Evolutionary conservation across 2,888 invertebrate genomes (phyloP).

Genomic region (Ischnus inquisitorius): DNA sequence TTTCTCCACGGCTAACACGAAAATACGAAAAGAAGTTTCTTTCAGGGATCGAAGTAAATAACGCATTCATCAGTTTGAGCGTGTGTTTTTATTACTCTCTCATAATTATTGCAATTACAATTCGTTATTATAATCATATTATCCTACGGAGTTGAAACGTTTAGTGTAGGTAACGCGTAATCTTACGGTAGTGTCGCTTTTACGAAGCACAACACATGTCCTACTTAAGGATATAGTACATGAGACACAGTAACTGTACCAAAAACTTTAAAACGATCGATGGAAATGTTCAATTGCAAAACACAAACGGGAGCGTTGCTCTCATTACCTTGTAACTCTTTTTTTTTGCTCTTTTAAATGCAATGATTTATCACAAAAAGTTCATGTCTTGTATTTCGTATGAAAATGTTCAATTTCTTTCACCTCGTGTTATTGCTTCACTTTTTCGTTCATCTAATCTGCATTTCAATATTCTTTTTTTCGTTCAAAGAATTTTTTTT

Average conservation of each 20-base stretch:
- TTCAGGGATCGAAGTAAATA: neutral
- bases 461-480: slow-evolving; percentile 45
- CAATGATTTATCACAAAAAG: slow-evolving; percentile 60
- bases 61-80: slow-evolving; percentile 70
- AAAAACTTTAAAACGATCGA: slow-evolving; percentile 40
- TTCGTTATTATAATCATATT: slow-evolving; percentile 70
- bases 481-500: neutral
- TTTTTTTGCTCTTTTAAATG: slow-evolving; percentile 22
- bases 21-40: neutral
- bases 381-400: slow-evolving; percentile 42
- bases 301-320: slow-evolving; percentile 21
- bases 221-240: slow-evolving; percentile 42
- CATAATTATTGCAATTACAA: slow-evolving; percentile 79
- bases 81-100: slow-evolving; percentile 77
- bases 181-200: slow-evolving; percentile 56
- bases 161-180: slow-evolving; percentile 67
- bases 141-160: slow-evolving; percentile 65
- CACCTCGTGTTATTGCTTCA: slow-evolving; percentile 6
- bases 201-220: slow-evolving; percentile 44
- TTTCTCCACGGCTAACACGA: neutral
- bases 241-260: slow-evolving; percentile 42
- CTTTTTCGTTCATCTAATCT: slow-evolving; percentile 33
- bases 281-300: slow-evolving; percentile 23
- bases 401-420: slow-evolving; percentile 2
- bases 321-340: neutral